Base-by-base conservation (phyloP, 2,113 vertebrate genomes). In the Salvelinus sp. region DNA sequence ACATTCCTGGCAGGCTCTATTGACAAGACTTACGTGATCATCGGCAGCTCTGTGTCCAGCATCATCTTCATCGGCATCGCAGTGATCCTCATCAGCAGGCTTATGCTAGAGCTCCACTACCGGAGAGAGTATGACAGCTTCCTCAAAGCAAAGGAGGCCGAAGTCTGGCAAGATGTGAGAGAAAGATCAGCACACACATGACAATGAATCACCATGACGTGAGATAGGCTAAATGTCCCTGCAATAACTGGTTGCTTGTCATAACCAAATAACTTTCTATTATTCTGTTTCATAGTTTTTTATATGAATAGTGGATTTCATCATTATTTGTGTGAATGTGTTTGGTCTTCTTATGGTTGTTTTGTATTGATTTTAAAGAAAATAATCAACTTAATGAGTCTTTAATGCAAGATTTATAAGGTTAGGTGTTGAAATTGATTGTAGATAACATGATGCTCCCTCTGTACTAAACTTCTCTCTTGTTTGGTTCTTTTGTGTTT, bases 131-230 rank as follows among this genome's bases (percentile, higher is more conserved):
- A 89, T 63, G 75, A 2, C 0, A 92, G 83, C 69, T 95, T 94
- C 47, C 14, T 92, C 70, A 91, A 85, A 48, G 92, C 91, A 33
- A 76, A 48, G 57, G 25, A 84, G 60, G 71, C 79, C 6, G 89
- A 86, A 5, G 73, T 79, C 6, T 93, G 94, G 93, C 91, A 92
- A 4, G 83, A 91, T 88, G 94, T 95, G 18, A 89, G 83, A 28
- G 7, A 58, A 4, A 48, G 9, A 18, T 13, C 6, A 12, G 20
- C 13, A 54, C 14, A 48, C 68, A 48, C 58, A 25, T 70, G 22
- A 77, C 28, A 44, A 47, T 48, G 33, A 73, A 30, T 60, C 18
- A 66, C 23, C 23, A 54, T 66, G 25, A 2, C 27, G 2, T 44
- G 38, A 10, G 6, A 44, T 44, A 44, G 38, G 9, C 38, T 44